Evolutionary conservation across 2,113 vertebrate species (phyloP).

Genomic region (Erythrocebus patas): DNA sequence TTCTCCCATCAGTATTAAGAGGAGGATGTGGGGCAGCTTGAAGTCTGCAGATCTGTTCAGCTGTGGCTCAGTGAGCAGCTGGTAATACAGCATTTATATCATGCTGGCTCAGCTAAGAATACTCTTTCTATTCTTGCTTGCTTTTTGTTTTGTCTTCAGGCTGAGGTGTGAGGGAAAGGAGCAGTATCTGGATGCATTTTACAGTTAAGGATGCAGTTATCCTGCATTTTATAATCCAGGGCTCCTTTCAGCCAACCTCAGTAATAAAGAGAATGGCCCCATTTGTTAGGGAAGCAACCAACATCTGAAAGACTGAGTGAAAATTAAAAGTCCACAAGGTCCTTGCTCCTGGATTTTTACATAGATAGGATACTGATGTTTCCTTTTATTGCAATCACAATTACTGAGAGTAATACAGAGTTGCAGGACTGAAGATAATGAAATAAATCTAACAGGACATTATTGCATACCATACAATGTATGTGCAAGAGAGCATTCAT

Average conservation of each 20-base stretch:
- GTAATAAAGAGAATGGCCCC: not conserved
- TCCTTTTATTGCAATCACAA: not conserved
- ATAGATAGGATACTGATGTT: not conserved
- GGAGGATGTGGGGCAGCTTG: constrained; percentile 24
- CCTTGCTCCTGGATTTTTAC: not conserved
- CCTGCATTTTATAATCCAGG: not conserved
- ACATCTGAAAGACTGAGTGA: not conserved
- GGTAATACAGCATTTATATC: constrained; percentile 55
- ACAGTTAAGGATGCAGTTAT: not conserved
- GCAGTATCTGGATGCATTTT: constrained; percentile 24
- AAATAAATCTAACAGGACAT: not conserved
- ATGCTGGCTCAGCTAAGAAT: constrained; percentile 72
- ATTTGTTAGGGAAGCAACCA: not conserved
- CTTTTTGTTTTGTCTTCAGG: constrained; percentile 69
- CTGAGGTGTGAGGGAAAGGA: constrained; percentile 62
- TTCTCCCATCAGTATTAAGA: not conserved
- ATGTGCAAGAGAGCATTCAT: not conserved
- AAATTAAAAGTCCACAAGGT: not conserved
- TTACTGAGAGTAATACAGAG: not conserved
- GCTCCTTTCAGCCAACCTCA: not conserved
- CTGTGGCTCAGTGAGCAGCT: constrained; percentile 64
- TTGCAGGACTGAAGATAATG: not conserved
- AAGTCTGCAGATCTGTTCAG: constrained; percentile 53
- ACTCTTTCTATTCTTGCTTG: constrained; percentile 72
- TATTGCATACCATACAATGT: not conserved